Evolutionary conservation across 2,888 invertebrate species (phyloP).

Genomic region (Pachycephus smyrnensis): DNA sequence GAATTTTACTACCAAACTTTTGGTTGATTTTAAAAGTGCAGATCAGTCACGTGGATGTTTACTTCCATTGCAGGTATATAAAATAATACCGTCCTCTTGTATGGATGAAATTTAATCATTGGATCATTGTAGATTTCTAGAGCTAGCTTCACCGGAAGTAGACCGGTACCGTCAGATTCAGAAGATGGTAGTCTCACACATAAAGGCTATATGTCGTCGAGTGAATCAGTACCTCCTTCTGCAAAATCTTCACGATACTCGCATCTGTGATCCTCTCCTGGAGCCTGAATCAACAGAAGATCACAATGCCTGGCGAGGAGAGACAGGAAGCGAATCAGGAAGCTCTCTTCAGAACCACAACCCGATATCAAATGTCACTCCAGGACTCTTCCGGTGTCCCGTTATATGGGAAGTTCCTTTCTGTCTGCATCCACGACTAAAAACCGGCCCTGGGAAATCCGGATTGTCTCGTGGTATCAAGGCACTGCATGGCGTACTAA

Average conservation of each 20-base stretch:
- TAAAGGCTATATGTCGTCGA: constrained; percentile 72
- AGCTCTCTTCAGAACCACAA: constrained; percentile 37
- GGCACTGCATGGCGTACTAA: constrained; percentile 75
- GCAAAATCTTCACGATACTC: constrained; percentile 76
- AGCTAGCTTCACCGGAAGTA: constrained; percentile 69
- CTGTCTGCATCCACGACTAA: constrained; percentile 77
- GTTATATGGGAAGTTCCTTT: constrained; percentile 81
- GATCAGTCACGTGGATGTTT: constrained; percentile 72
- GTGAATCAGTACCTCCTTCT: constrained; percentile 79
- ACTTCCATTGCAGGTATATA: constrained; percentile 76
- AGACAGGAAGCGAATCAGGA: constrained; percentile 41
- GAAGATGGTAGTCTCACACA: constrained; percentile 69
- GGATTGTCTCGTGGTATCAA: constrained; percentile 74
- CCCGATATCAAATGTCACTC: constrained; percentile 67
- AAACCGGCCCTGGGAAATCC: constrained; percentile 73
- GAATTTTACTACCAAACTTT: constrained; percentile 74
- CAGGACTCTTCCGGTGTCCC: constrained; percentile 80
- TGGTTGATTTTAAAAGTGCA: constrained; percentile 77
- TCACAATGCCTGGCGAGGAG: constrained; percentile 49
- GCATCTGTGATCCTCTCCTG: constrained; percentile 75
- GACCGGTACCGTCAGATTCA: constrained; percentile 70
- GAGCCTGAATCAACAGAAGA: constrained; percentile 74
- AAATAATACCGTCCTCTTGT: not conserved
- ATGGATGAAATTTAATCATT: not conserved
- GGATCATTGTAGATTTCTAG: constrained; percentile 67